phyloP scores from a whole-genome alignment of 1,140 invertebrate species.

The Halictus rubicundus region DNA sequence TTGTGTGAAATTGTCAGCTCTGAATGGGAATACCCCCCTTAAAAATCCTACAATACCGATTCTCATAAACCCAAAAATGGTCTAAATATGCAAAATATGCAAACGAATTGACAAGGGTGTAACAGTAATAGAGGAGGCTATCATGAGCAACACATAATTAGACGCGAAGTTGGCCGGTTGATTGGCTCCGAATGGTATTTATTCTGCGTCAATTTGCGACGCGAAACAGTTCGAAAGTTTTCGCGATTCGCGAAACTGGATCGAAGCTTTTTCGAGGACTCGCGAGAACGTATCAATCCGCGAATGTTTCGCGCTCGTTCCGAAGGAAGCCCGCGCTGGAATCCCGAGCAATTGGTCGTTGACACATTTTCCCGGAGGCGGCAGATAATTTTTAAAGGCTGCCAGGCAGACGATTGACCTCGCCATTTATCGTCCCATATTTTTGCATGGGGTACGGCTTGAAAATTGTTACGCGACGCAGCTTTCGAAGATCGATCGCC shows the following conservation, averaged over 20 bases:
- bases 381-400: conserved; percentile 39
- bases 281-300: not conserved
- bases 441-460: not conserved
- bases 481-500: not conserved
- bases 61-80: too few species aligned
- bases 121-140: too few species aligned
- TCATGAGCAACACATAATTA: too few species aligned
- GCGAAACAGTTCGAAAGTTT: too few species aligned
- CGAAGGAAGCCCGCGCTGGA: conserved; percentile 18
- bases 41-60: too few species aligned
- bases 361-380: conserved; percentile 29
- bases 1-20: too few species aligned
- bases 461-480: conserved; percentile 25
- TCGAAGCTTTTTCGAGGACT: not conserved
- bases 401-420: conserved; percentile 24
- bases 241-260: not conserved
- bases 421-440: conserved; percentile 16
- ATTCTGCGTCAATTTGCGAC: too few species aligned
- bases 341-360: conserved; percentile 48
- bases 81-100: too few species aligned
- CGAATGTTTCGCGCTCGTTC: conserved; percentile 2
- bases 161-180: too few species aligned
- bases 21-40: too few species aligned
- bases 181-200: too few species aligned
- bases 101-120: too few species aligned